These are phyloP conservation scores for Ladona fulva DNA, from an alignment of 1,140 invertebrate species.

Conservation along the genomic window DNA sequence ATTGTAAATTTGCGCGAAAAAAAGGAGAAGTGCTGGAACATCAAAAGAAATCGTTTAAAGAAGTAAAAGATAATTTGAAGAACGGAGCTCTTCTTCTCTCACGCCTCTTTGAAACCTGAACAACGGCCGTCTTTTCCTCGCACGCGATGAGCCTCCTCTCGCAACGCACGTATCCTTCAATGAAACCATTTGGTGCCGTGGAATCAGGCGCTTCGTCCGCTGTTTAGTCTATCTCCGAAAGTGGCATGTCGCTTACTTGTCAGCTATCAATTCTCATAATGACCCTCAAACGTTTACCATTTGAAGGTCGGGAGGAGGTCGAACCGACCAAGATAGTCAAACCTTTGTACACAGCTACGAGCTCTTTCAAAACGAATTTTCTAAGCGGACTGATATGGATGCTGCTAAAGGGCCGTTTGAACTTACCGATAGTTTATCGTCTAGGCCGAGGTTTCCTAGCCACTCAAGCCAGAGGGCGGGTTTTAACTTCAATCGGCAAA, in stretches of 20 bases:
- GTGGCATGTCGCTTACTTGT: not conserved
- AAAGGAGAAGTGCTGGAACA: too few relatives aligned
- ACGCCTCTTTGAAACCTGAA: too few relatives aligned
- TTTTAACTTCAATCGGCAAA: too few relatives aligned
- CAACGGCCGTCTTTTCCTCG: too few relatives aligned
- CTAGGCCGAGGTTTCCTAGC: too few relatives aligned
- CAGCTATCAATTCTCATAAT: not conserved
- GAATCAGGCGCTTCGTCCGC: not conserved
- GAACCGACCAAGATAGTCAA: not conserved
- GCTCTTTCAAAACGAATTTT: not conserved
- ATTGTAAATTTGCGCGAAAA: too few relatives aligned
- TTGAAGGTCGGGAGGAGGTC: slow-evolving; percentile 1
- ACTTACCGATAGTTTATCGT: not conserved
- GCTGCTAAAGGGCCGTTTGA: not conserved
- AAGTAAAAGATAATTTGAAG: too few relatives aligned
- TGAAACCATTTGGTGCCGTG: not conserved
- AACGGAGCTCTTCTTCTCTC: too few relatives aligned
- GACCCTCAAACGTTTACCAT: not conserved
- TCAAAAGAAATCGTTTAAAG: too few relatives aligned
- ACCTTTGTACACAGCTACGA: not conserved
- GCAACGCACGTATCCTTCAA: too few relatives aligned
- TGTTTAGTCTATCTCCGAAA: not conserved
- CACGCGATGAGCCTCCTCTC: too few relatives aligned
- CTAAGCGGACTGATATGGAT: not conserved
- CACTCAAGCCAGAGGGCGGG: too few relatives aligned